A percentile compares a stretch with the other conserved stretches of the same genome.
phyloP scores from a whole-genome alignment of 2,888 invertebrate species.

The Masnerella sp. region DNA sequence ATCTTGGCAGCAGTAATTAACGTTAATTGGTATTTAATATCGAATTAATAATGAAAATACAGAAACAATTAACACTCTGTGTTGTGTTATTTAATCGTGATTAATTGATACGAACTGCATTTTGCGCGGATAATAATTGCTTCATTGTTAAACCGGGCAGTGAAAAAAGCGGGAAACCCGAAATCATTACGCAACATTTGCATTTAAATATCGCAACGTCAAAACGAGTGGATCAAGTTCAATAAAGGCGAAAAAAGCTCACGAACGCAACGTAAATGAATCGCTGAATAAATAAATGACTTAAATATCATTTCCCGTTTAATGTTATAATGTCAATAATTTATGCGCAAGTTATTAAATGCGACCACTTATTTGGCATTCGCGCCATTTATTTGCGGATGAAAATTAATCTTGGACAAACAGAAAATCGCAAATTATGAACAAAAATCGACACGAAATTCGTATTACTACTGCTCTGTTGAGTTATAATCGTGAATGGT shows the following conservation, averaged over 20 bases:
- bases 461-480: constrained; percentile 13
- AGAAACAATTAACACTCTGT: neutral
- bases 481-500: constrained; percentile 5
- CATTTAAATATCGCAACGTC: no score
- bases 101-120: no score
- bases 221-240: no score
- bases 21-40: neutral
- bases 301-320: no score
- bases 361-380: neutral
- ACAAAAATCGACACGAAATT: constrained; percentile 5
- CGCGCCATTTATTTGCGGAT: constrained; percentile 1
- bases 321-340: constrained; percentile 8
- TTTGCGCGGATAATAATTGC: no score
- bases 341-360: constrained; percentile 5
- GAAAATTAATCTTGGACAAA: constrained; percentile 22
- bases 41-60: neutral
- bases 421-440: constrained; percentile 6
- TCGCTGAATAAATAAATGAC: no score
- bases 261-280: no score
- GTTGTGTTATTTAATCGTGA: no score
- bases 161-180: no score
- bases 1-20: neutral
- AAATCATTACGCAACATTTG: no score
- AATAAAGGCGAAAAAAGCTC: no score
- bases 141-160: no score